A percentile compares a stretch with the other conserved stretches of the same genome.
Conservation (phyloP, 2,888 invertebrate species). For the Charanyca ferruginea region DNA sequence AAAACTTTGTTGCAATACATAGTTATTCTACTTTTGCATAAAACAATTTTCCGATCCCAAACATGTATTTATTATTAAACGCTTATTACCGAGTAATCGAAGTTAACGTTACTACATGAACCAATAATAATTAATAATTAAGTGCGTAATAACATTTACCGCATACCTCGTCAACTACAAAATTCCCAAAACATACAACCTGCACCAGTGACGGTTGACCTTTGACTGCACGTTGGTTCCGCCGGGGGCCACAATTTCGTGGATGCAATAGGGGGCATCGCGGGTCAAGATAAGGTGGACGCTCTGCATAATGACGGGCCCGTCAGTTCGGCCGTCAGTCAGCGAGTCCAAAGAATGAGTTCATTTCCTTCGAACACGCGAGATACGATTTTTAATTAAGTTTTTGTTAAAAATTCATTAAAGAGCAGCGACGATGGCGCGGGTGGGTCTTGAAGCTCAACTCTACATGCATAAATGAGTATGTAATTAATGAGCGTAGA, state of each 20-base stretch:
- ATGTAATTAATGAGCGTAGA: conserved; percentile 86
- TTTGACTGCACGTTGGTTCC: conserved; percentile 73
- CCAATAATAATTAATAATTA: conserved; percentile 86
- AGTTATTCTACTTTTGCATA: conserved; percentile 22
- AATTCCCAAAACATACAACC: conserved; percentile 84
- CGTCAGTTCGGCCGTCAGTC: conserved; percentile 89
- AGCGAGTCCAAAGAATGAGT: conserved; percentile 89
- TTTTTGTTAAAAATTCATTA: conserved; percentile 91
- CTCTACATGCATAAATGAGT: conserved; percentile 86
- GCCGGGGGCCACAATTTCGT: conserved; percentile 75
- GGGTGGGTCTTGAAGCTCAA: conserved; percentile 76
- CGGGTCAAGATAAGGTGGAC: conserved; percentile 79
- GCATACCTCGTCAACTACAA: conserved; percentile 82
- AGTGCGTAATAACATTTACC: conserved; percentile 81
- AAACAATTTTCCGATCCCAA: conserved; percentile 16
- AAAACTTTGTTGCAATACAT: conserved; percentile 20
- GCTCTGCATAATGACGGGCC: conserved; percentile 83
- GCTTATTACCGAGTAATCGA: conserved; percentile 71
- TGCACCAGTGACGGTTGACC: conserved; percentile 77
- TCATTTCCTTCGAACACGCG: conserved; percentile 90
- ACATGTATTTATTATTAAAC: conserved; percentile 60
- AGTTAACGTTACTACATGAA: conserved; percentile 75
- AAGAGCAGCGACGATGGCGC: conserved; percentile 82
- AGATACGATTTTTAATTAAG: conserved; percentile 91
- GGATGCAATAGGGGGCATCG: conserved; percentile 70